Percentiles rank a stretch among this genome's conserved stretches.
Evolutionary conservation across 1,140 invertebrate species (phyloP).

Genomic region (Diachasma alloeum): DNA sequence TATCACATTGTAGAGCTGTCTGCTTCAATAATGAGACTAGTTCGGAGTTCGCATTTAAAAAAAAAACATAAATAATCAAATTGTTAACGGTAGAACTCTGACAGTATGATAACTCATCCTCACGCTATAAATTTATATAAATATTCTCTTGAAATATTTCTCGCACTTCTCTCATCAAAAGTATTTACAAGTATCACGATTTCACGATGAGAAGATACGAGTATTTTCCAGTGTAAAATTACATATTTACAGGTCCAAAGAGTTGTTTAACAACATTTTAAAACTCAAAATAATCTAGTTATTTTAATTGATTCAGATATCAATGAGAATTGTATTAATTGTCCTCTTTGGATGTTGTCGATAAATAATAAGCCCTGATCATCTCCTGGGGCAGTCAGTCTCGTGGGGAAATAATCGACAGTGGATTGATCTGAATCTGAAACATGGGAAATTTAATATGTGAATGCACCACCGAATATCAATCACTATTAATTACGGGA

Average conservation of each 20-base stretch:
- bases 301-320: not conserved
- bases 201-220: conserved; percentile 18
- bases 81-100: not conserved
- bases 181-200: conserved; percentile 30
- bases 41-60: conserved; percentile 19
- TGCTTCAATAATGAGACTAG: conserved; percentile 52
- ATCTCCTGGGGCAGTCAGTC: conserved; percentile 75
- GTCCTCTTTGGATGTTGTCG: conserved; percentile 10
- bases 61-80: not conserved
- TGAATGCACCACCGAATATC: not conserved
- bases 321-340: not conserved
- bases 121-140: not conserved
- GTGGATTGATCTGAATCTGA: conserved; percentile 86
- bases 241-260: not conserved
- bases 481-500: too few relatives aligned
- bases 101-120: not conserved
- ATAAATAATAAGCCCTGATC: conserved; percentile 38
- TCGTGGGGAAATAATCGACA: conserved; percentile 87
- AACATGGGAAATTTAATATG: conserved; percentile 1
- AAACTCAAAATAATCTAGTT: not conserved
- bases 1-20: conserved; percentile 58
- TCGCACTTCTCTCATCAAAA: not conserved
- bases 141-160: not conserved
- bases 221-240: not conserved
- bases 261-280: not conserved